Conservation (phyloP, 30 jellyfish, hydroid and myxozoan species). For the Cassiopea andromeda region DNA sequence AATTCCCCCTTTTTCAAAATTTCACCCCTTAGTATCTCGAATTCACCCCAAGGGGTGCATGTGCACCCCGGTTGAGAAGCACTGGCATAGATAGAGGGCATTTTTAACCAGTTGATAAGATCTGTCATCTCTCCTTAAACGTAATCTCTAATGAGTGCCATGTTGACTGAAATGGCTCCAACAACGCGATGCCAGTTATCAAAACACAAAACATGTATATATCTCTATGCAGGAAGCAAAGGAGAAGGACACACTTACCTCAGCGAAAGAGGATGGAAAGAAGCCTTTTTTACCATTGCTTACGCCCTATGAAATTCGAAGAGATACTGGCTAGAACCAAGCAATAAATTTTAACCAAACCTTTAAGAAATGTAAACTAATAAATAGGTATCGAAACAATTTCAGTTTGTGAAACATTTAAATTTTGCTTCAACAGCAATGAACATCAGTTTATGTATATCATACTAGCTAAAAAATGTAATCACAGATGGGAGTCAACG, state of each 20-base stretch:
- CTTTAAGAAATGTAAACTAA: not conserved
- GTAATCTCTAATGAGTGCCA: not conserved
- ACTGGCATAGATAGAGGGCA: too few relatives aligned
- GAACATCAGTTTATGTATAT: too few relatives aligned
- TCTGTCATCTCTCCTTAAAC: too few relatives aligned
- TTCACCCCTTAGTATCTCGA: too few relatives aligned
- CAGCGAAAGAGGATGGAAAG: constrained; percentile 78
- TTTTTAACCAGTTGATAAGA: too few relatives aligned
- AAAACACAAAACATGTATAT: not conserved
- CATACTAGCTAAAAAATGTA: too few relatives aligned
- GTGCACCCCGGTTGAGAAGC: too few relatives aligned
- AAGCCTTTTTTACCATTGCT: constrained; percentile 65
- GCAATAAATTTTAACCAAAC: not conserved
- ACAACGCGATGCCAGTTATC: not conserved
- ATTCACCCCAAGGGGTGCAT: too few relatives aligned
- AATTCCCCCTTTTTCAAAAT: too few relatives aligned
- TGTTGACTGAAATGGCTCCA: not conserved
- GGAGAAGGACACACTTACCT: constrained; percentile 23
- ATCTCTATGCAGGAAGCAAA: not conserved
- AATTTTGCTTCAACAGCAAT: not conserved
- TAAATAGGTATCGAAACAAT: not conserved
- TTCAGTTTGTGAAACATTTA: not conserved
- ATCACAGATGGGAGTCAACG: too few relatives aligned
- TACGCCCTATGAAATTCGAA: constrained; percentile 43
- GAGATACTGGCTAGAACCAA: not conserved